Evolutionary conservation across 2,888 invertebrate species (phyloP).

Genomic region (Trissonchulus sp.): DNA sequence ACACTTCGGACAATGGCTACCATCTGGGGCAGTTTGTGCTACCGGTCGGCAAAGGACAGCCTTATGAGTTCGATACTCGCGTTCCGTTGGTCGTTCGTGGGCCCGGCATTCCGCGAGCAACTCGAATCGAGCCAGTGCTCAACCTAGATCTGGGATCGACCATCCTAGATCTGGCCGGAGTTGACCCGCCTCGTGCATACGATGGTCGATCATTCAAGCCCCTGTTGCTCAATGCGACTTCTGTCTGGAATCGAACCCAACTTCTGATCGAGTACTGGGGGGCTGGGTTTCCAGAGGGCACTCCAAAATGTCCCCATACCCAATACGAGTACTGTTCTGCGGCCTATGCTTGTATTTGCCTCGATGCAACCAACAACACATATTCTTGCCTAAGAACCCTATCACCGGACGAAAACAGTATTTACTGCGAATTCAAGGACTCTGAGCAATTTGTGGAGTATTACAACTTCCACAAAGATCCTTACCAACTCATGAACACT

Average conservation of each 20-base stretch:
- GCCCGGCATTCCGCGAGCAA: no score
- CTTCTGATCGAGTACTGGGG: no score
- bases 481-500: slow-evolving; percentile 65
- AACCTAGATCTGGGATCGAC: neutral
- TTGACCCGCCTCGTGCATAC: no score
- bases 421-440: slow-evolving; percentile 19
- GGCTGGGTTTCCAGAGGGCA: no score
- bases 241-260: no score
- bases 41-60: slow-evolving; percentile 79
- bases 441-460: slow-evolving; percentile 63
- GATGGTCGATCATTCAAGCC: no score
- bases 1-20: slow-evolving; percentile 77
- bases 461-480: slow-evolving; percentile 68
- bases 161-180: neutral
- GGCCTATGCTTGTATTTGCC: slow-evolving; percentile 88
- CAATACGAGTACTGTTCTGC: no score
- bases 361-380: slow-evolving; percentile 76
- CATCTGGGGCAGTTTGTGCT: slow-evolving; percentile 85
- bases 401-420: slow-evolving; percentile 52
- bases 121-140: neutral
- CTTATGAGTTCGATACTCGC: slow-evolving; percentile 79
- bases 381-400: slow-evolving; percentile 70
- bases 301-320: no score
- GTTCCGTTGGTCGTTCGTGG: slow-evolving; percentile 75
- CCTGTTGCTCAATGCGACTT: no score